Percentiles rank a stretch among this genome's conserved stretches.
Evolutionary conservation across 2,113 vertebrate species (phyloP).

Genomic region (Anguilla rostrata): DNA sequence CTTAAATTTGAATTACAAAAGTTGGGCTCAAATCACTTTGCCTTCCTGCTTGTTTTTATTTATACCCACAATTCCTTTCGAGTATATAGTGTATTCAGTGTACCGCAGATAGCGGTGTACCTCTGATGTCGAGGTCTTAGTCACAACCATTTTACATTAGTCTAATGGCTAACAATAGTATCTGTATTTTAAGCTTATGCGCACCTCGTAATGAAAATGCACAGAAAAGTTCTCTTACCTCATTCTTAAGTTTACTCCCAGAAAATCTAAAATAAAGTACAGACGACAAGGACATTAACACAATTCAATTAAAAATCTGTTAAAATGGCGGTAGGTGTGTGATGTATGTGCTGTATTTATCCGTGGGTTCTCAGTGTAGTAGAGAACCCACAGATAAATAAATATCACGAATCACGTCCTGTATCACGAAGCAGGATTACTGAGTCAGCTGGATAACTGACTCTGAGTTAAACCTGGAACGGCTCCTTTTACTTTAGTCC

Average conservation of each 20-base stretch:
- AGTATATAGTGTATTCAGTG: slow-evolving; percentile 48
- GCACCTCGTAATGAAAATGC: neutral
- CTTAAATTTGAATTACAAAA: slow-evolving; percentile 54
- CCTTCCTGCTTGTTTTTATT: slow-evolving; percentile 46
- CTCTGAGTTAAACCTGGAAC: no score
- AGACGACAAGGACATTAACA: slow-evolving; percentile 5
- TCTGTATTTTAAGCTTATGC: slow-evolving; percentile 47
- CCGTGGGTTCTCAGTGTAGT: neutral
- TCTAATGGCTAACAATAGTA: slow-evolving; percentile 67
- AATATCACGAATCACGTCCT: no score
- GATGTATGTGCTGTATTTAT: neutral
- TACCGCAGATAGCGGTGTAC: slow-evolving; percentile 33
- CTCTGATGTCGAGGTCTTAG: slow-evolving; percentile 58
- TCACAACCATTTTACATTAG: slow-evolving; percentile 65
- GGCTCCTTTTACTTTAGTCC: no score
- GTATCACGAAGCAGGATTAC: no score
- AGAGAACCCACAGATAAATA: no score
- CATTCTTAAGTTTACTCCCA: slow-evolving; percentile 95
- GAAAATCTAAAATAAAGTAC: slow-evolving; percentile 79
- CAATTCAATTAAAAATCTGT: neutral
- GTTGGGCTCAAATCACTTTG: slow-evolving; percentile 57
- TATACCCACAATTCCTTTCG: slow-evolving; percentile 35
- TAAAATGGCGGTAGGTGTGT: neutral
- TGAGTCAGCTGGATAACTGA: no score
- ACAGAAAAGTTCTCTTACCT: slow-evolving; percentile 69